Evolutionary conservation across 1,140 invertebrate genomes (phyloP).

Genomic region (Achroia grisella): DNA sequence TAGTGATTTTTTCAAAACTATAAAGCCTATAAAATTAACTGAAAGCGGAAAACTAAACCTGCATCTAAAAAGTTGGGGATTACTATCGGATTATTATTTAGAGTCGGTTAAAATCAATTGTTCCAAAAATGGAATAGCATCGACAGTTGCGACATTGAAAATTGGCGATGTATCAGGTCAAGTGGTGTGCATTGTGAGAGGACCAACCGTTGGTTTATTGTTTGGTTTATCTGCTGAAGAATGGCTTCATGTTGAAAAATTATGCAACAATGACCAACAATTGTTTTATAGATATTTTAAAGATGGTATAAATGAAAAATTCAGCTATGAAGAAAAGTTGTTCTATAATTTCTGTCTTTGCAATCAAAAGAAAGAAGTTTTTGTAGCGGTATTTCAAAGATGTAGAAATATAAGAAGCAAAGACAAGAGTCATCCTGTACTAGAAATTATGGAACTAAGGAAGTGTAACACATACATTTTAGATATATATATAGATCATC

Average conservation of each 20-base stretch:
- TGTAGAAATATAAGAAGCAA: slow-evolving; percentile 44
- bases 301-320: slow-evolving; percentile 42
- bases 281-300: slow-evolving; percentile 62
- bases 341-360: slow-evolving; percentile 60
- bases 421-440: slow-evolving; percentile 41
- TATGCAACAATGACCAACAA: slow-evolving; percentile 37
- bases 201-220: slow-evolving; percentile 34
- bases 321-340: slow-evolving; percentile 48
- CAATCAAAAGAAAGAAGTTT: slow-evolving; percentile 39
- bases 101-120: slow-evolving; percentile 61
- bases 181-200: slow-evolving; percentile 48
- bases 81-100: slow-evolving; percentile 48
- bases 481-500: slow-evolving; percentile 38
- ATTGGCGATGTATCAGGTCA: slow-evolving; percentile 45
- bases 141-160: slow-evolving; percentile 44
- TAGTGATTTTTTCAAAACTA: slow-evolving; percentile 26
- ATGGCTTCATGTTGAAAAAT: slow-evolving; percentile 52
- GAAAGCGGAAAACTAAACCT: slow-evolving; percentile 38
- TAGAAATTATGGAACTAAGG: slow-evolving; percentile 41
- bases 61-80: slow-evolving; percentile 40
- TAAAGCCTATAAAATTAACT: slow-evolving; percentile 42
- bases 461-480: slow-evolving; percentile 37
- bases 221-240: slow-evolving; percentile 44
- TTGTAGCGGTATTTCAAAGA: slow-evolving; percentile 42
- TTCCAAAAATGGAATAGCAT: slow-evolving; percentile 20